Evolutionary conservation across 2,113 vertebrate species (phyloP).

Genomic region (Ctenomys sociabilis): DNA sequence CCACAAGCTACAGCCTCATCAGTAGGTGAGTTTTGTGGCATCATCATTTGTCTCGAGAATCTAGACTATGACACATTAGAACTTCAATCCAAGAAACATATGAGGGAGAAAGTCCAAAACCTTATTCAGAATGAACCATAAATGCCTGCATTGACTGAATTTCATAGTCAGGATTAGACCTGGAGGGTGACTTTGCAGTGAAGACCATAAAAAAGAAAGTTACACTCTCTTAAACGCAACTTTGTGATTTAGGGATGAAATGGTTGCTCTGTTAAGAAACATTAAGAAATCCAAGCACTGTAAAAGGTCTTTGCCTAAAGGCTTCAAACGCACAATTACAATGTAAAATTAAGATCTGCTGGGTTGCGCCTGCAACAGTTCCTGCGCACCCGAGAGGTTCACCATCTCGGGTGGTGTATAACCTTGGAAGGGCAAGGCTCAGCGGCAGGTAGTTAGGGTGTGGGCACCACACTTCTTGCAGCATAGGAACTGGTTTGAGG

Average conservation of each 20-base stretch:
- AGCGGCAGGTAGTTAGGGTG: not conserved
- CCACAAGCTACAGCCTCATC: not conserved
- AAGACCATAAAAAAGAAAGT: not conserved
- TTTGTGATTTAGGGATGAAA: not conserved
- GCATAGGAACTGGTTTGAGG: no score
- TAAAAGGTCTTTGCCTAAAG: slow-evolving; percentile 5
- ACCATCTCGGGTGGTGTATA: fast-evolving
- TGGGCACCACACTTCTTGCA: no score
- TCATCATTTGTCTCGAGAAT: not conserved
- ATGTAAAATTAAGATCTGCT: not conserved
- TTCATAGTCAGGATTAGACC: not conserved
- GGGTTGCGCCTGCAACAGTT: not conserved
- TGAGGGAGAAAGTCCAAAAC: not conserved
- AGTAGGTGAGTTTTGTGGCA: not conserved
- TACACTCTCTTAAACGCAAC: not conserved
- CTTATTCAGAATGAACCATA: not conserved
- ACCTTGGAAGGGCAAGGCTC: no score
- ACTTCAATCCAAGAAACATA: not conserved
- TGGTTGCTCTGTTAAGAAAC: not conserved
- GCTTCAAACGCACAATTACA: not conserved
- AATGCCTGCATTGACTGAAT: not conserved
- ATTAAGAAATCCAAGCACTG: not conserved
- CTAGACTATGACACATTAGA: not conserved
- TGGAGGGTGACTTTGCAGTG: not conserved
- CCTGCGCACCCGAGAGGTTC: no score